These are phyloP conservation scores for Crocidura indochinensis DNA, from an alignment of 2,797 vertebrate species.

Conservation along the genomic window DNA sequence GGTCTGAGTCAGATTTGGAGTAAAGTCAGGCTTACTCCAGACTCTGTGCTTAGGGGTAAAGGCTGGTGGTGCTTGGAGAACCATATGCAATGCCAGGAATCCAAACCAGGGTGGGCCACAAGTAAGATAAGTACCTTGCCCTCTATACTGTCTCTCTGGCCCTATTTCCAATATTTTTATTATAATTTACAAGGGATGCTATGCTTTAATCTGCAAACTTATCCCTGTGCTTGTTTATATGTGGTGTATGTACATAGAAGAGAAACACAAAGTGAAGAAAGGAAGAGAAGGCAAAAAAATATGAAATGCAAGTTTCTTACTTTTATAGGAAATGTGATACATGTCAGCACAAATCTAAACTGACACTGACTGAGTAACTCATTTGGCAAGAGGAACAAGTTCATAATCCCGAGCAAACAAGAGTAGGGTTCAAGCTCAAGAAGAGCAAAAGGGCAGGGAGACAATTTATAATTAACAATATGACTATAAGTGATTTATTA, in stretches of 20 bases:
- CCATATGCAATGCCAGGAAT: no score
- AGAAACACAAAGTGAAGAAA: background rate
- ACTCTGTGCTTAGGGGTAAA: no score
- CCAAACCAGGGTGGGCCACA: no score
- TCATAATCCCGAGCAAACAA: slow-evolving; percentile 42
- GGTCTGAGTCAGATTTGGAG: no score
- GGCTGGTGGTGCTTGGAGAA: no score
- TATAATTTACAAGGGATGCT: slow-evolving; percentile 17
- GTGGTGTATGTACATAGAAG: no score
- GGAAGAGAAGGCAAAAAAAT: background rate
- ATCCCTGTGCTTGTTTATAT: background rate
- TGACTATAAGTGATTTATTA: background rate
- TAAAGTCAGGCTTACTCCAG: no score
- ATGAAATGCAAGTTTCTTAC: slow-evolving; percentile 32
- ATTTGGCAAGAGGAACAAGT: slow-evolving; percentile 63
- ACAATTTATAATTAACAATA: slow-evolving; percentile 24
- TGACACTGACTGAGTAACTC: slow-evolving; percentile 64
- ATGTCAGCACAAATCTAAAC: slow-evolving; percentile 65
- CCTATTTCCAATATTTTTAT: background rate
- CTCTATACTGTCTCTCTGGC: no score
- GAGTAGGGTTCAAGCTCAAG: slow-evolving; percentile 9
- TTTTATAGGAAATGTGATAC: slow-evolving; percentile 69
- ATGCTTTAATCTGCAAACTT: background rate
- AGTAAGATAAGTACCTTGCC: no score
- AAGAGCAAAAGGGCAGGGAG: slow-evolving; percentile 12